phyloP scores from a whole-genome alignment of 2,888 invertebrate species.

The Patella caerulea region DNA sequence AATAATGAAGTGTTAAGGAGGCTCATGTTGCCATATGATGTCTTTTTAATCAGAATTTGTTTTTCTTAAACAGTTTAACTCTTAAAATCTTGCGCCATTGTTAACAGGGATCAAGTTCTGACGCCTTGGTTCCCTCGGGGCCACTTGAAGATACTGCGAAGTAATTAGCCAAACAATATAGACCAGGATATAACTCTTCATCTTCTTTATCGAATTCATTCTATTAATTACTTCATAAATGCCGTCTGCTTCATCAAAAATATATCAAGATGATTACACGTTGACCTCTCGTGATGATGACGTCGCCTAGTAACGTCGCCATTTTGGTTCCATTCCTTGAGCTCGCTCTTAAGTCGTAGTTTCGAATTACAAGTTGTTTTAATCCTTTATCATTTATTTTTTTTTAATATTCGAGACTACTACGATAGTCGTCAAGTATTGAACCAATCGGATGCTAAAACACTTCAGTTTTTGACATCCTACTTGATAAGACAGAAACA shows the following conservation, averaged over 20 bases:
- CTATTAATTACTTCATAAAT: constrained; percentile 29
- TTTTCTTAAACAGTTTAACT: too few species aligned
- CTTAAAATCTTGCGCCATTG: too few species aligned
- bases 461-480: background rate
- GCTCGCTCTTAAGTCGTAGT: too few species aligned
- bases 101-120: too few species aligned
- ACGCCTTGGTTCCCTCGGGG: constrained; percentile 18
- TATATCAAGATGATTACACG: constrained; percentile 23
- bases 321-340: too few species aligned
- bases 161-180: constrained; percentile 29
- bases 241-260: constrained; percentile 35
- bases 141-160: constrained; percentile 10
- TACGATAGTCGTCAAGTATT: background rate
- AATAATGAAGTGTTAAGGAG: too few species aligned
- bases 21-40: too few species aligned
- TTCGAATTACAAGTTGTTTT: too few species aligned
- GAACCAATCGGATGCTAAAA: constrained; percentile 2
- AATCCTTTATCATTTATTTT: too few species aligned
- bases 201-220: constrained; percentile 22
- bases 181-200: constrained; percentile 29
- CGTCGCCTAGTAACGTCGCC: too few species aligned
- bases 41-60: too few species aligned
- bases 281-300: constrained; percentile 13
- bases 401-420: too few species aligned
- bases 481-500: background rate